Evolutionary conservation across 2,113 vertebrate species (phyloP).

Genomic region (Orientallactaga bullata): DNA sequence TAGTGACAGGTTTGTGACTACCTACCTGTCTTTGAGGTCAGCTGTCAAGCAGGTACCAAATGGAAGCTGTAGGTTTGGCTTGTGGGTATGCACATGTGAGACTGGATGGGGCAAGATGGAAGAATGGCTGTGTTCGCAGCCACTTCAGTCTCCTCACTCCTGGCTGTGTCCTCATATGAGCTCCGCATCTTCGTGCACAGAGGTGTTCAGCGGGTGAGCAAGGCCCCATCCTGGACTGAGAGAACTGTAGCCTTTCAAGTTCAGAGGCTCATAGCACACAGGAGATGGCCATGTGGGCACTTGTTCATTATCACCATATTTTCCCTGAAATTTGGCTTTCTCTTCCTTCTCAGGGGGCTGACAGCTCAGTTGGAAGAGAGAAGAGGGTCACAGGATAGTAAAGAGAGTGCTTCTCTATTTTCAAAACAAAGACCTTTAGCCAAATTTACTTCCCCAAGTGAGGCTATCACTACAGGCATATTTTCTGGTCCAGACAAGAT

Average conservation of each 20-base stretch:
- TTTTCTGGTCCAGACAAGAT: neutral
- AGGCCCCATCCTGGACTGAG: neutral
- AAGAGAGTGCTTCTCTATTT: conserved; percentile 50
- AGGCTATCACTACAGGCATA: neutral
- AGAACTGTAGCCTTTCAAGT: no score
- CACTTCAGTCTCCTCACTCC: neutral
- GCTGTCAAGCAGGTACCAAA: neutral
- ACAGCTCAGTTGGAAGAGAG: neutral
- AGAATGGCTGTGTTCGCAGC: neutral
- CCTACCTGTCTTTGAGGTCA: neutral
- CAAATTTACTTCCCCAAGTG: conserved; percentile 50
- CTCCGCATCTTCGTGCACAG: neutral
- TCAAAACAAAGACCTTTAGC: conserved; percentile 65
- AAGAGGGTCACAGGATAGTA: neutral
- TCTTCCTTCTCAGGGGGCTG: neutral
- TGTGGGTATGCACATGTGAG: neutral
- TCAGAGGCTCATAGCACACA: neutral
- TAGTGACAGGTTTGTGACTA: neutral
- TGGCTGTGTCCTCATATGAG: no score
- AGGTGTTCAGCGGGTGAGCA: neutral
- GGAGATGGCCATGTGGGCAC: neutral
- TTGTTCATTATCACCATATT: neutral
- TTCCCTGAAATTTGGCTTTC: neutral
- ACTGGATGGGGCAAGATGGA: neutral
- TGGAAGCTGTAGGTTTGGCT: neutral